Percentiles rank a stretch among this genome's conserved stretches.
phyloP scores from a whole-genome alignment of 2,888 invertebrate species.

The Ryuthela nishihirai region DNA sequence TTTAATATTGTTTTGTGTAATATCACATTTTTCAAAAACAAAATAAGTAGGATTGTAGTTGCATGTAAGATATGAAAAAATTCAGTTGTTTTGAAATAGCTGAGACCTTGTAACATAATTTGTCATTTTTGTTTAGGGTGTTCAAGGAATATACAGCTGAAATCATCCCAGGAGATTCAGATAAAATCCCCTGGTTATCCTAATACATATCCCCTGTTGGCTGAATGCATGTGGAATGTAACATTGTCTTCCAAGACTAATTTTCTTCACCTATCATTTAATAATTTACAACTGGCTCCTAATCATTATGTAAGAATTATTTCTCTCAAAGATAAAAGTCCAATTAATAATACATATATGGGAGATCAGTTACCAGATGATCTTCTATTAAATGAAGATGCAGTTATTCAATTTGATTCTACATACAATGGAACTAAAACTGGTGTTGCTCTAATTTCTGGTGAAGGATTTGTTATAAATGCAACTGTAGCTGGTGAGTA shows the following conservation, averaged over 20 bases:
- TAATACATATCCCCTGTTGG: conserved; percentile 26
- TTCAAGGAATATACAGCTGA: background rate
- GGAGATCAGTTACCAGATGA: conserved; percentile 9
- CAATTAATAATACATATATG: background rate
- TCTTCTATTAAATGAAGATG: conserved; percentile 6
- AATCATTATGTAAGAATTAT: conserved; percentile 18
- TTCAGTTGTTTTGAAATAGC: no score
- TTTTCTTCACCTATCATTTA: conserved; percentile 16
- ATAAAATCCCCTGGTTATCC: conserved; percentile 24
- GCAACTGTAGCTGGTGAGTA: conserved; percentile 24
- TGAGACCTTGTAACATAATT: background rate
- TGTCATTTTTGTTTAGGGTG: background rate
- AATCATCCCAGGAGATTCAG: background rate
- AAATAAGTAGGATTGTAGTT: no score
- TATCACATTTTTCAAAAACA: no score
- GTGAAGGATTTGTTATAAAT: conserved; percentile 20
- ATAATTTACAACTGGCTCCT: conserved; percentile 10
- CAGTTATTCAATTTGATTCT: conserved; percentile 15
- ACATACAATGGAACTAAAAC: background rate
- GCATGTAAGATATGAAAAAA: no score
- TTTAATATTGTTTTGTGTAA: no score
- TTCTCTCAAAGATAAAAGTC: background rate
- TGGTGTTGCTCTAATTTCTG: background rate
- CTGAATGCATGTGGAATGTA: conserved; percentile 20
- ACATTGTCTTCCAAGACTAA: conserved; percentile 1